Conservation (phyloP, 2,888 invertebrate species). For the Tricholauxania praeusta region DNA sequence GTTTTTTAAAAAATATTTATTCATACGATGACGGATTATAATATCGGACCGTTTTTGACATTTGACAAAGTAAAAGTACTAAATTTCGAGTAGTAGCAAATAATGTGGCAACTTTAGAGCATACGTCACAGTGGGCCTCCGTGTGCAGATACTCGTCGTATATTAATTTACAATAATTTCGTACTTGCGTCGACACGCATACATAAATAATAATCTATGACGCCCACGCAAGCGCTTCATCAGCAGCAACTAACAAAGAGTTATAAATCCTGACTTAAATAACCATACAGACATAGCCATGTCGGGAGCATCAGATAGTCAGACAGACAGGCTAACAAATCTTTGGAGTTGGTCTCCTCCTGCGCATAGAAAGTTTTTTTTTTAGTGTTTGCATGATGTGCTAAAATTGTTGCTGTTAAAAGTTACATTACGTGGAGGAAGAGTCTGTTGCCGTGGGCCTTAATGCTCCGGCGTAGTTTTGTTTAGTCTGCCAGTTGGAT, state of each 20-base stretch:
- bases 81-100: too few species aligned
- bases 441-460: slow-evolving; percentile 9
- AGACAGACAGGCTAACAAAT: slow-evolving; percentile 5
- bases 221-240: slow-evolving; percentile 24
- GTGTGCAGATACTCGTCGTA: slow-evolving; percentile 44
- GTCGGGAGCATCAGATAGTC: background rate
- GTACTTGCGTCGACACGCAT: slow-evolving; percentile 53
- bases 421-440: slow-evolving; percentile 5
- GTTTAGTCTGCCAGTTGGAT: slow-evolving; percentile 10
- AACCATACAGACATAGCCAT: slow-evolving; percentile 6
- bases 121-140: too few species aligned
- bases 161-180: slow-evolving; percentile 63
- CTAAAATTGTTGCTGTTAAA: background rate
- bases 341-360: background rate
- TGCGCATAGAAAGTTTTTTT: slow-evolving; percentile 4
- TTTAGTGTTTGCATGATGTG: background rate
- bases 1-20: too few species aligned
- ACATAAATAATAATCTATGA: slow-evolving; percentile 28
- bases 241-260: slow-evolving; percentile 57
- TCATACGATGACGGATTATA: too few species aligned
- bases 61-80: too few species aligned
- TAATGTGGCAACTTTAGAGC: too few species aligned
- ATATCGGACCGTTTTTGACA: too few species aligned
- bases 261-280: slow-evolving; percentile 62
- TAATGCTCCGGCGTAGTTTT: background rate